Evolutionary conservation across 2,797 vertebrate genomes (phyloP), one percentile per base, ranked within the genome.

Genomic region (Mus caroli): DNA sequence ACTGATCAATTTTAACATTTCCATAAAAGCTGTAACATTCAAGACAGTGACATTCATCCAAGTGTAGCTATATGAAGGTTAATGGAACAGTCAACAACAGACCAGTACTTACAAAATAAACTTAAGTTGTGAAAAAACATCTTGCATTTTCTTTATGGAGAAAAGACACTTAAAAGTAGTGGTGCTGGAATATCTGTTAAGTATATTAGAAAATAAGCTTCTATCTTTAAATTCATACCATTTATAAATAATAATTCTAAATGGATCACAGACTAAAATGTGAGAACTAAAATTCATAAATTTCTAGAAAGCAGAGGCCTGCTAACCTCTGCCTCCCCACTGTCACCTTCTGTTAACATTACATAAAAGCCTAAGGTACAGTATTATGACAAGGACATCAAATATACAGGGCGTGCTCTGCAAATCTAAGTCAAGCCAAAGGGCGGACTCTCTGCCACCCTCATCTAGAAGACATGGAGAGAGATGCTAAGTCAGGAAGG

Each of bases 171-270:
- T 28, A 90, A 86, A 22, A 90, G 56, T 64, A 22, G 31, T 93
- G 24, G 52, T 90, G 24, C 26, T 89, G 20, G 50, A 92, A 90
- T 37, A 94, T 79, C 0, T 71, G 17, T 31, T 89, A 67, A 73
- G 4, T 52, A 34, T 7, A 71, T n/a, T 10, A 64, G 37, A 89
- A 94, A 94, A 92, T 37, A 92, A 92, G 56, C 43, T 22, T 79
- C 78, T 71, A 89, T 26, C 28, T 40, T 84, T 89, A 91, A 62
- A 22, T 60, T 92, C 54, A 52, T 2, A 89, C 20, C 31, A 85
- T 62, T 9, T 69, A 92, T 89, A 95, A 88, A 80, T 43, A 82
- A 28, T 71, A 83, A 95, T 31, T 91, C 58, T 94, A 80, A 97
- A 87, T 83, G 24, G 46, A 58, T 64, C 1, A 90, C 28, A 93